phyloP scores from a whole-genome alignment of 2,113 vertebrate species.

The Tenrec ecaudatus region DNA sequence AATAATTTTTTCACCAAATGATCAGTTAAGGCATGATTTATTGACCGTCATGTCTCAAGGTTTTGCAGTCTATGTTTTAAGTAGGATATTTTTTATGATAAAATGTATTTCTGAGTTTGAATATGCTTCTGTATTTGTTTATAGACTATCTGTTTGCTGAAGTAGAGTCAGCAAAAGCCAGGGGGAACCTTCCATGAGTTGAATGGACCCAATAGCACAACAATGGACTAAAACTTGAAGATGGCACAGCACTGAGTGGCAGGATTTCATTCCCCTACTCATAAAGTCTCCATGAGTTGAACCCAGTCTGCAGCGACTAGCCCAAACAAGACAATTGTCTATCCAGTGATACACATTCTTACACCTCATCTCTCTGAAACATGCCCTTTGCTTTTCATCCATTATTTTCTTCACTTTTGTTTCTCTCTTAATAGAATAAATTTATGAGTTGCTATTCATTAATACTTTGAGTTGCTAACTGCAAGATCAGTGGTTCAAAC shows the following conservation, averaged over 20 bases:
- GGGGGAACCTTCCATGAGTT: not conserved
- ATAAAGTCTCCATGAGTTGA: not conserved
- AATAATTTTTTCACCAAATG: not conserved
- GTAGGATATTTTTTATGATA: too few relatives aligned
- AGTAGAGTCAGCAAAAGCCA: not conserved
- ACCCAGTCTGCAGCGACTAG: not conserved
- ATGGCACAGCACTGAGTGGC: not conserved
- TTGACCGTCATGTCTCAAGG: not conserved
- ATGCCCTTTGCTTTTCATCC: not conserved
- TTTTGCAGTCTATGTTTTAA: not conserved
- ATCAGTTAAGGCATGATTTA: not conserved
- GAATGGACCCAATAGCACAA: not conserved
- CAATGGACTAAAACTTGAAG: not conserved
- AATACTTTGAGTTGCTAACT: too few relatives aligned
- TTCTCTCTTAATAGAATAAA: not conserved
- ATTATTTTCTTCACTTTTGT: constrained; percentile 24
- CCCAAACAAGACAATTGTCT: not conserved
- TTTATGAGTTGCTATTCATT: not conserved
- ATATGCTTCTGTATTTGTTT: not conserved
- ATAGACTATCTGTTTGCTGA: not conserved
- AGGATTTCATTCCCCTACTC: not conserved
- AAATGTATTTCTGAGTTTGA: too few relatives aligned
- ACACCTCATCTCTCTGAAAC: rapidly evolving
- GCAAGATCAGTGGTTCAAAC: not conserved
- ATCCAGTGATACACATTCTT: not conserved